Conservation (phyloP, 1,140 invertebrate genomes). For the Drosophila bifasciata region DNA sequence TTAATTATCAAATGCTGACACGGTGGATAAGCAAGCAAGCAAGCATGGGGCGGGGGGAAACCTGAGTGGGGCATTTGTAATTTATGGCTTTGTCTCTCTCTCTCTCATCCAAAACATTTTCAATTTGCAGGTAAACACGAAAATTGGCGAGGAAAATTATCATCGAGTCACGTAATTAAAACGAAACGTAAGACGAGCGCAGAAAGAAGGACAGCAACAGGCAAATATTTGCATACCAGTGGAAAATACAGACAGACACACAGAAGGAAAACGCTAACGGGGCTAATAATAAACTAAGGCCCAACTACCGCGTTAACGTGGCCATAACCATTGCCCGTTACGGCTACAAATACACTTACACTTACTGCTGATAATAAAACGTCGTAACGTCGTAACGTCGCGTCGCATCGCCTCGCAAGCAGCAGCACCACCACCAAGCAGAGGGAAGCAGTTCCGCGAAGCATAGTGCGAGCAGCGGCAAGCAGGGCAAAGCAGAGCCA, state of each 20-base stretch:
- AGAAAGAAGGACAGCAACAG: constrained; percentile 1
- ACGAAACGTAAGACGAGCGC: constrained; percentile 50
- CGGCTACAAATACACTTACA: constrained; percentile 21
- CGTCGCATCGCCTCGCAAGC: constrained; percentile 4
- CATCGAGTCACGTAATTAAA: constrained; percentile 60
- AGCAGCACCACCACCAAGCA: background rate
- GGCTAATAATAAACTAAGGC: constrained; percentile 37
- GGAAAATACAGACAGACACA: constrained; percentile 4
- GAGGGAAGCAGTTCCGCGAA: too few species aligned
- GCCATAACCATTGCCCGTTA: constrained; percentile 43
- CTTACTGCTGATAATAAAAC: constrained; percentile 18
- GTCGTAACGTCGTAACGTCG: too few species aligned
- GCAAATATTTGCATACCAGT: constrained; percentile 54
- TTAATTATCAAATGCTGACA: constrained; percentile 14
- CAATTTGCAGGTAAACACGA: constrained; percentile 57
- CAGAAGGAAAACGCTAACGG: background rate
- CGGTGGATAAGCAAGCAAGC: constrained; percentile 11
- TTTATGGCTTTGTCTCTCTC: constrained; percentile 25
- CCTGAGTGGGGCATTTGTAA: constrained; percentile 3
- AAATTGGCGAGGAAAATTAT: constrained; percentile 20
- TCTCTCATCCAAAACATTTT: constrained; percentile 37
- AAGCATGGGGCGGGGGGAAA: too few species aligned
- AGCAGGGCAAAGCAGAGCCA: too few species aligned
- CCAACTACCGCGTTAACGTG: constrained; percentile 35
- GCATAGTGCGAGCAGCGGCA: too few species aligned